Evolutionary conservation across 2,113 vertebrate species (phyloP), one percentile per base, ranked within the genome.

Genomic region (Phaethornis superciliosus): DNA sequence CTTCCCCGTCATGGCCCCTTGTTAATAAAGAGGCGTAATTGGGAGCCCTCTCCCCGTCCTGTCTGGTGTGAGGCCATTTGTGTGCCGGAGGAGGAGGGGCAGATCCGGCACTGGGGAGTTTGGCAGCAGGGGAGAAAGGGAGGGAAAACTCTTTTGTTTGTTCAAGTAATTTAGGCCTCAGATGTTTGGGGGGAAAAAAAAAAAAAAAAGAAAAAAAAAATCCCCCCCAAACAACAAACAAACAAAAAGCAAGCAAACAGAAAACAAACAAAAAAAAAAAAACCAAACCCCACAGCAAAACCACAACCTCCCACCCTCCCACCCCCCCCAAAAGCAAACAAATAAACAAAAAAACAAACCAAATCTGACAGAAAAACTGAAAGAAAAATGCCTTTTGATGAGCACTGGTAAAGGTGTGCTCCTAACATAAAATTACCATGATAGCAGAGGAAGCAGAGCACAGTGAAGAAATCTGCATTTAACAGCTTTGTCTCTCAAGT

Each of bases 11-110:
- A 0, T 20, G 94, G 84, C 75, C 81, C 70, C 89, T 89, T 13
- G 27, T 94, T 92, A 93, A 90, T 40, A 56, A 69, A 58, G 51
- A 70, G 82, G 92, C 28, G 28, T 94, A 94, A 95, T 91, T 85
- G 83, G 74, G 83, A 65, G 32, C 68, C 59, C 58, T 60, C 64
- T 82, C 67, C 94, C 78, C 13, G 1, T 15, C 84, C 67, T 15
- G 71, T 81, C 88, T 89, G 74, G 64, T 96, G 62, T 85, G 94
- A 90, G 76, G 65, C 93, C 88, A 79, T 96, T 90, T 89, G 65
- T 82, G 81, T 58, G 47, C 9, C 5, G 33, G 49, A 62, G 82
- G 80, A 85, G 89, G 79, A 94, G 81, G 54, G 77, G 84, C 46
- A 84, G 40, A 47, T 65, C 70, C 69, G 5, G 70, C 70, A 10